A percentile compares a stretch with the other conserved stretches of the same genome.
Conservation (phyloP, 2,797 vertebrate species). For the Oreonectes daqikongensis region DNA sequence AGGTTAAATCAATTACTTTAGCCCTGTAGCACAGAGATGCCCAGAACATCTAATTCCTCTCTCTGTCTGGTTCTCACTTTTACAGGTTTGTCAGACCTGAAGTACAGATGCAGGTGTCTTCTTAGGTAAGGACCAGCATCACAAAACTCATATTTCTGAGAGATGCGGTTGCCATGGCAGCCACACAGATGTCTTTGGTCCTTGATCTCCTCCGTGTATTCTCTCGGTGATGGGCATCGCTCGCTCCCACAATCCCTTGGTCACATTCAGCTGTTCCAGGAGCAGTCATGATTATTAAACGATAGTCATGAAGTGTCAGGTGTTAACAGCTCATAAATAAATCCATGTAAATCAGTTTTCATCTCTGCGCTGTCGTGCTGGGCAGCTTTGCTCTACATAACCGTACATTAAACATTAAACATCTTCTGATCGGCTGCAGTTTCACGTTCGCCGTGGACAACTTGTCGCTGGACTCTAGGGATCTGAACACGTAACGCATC, state of each 20-base stretch:
- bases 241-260: neutral
- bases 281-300: neutral
- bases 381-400: neutral
- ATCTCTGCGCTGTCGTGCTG: neutral
- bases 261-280: neutral
- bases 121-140: slow-evolving; percentile 9
- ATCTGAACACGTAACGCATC: neutral
- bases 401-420: neutral
- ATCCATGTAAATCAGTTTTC: neutral
- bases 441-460: neutral
- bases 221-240: neutral
- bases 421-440: neutral
- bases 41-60: slow-evolving; percentile 2
- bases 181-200: slow-evolving; percentile 44
- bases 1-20: slow-evolving; percentile 65
- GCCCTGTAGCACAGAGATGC: slow-evolving; percentile 12
- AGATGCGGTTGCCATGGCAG: slow-evolving; percentile 57
- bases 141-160: slow-evolving; percentile 10
- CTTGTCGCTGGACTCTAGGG: neutral
- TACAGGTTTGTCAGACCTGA: neutral
- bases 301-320: neutral
- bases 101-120: slow-evolving; percentile 21
- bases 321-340: neutral
- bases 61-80: neutral
- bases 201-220: slow-evolving; percentile 15